These are phyloP conservation scores for Phallusia fumigata DNA, from an alignment of 23 tunicate genomes.

Conservation along the genomic window DNA sequence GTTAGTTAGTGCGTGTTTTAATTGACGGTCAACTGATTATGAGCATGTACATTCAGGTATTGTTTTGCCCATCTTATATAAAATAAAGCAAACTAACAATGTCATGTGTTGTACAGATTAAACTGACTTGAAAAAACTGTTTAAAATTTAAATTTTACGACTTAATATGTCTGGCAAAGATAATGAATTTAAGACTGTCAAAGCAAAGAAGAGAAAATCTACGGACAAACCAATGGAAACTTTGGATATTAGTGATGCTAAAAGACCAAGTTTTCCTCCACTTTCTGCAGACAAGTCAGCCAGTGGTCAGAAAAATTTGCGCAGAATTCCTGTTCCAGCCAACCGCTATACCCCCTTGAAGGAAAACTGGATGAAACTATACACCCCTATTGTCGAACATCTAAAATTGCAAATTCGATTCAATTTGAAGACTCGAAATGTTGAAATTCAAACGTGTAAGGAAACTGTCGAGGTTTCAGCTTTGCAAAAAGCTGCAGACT, in stretches of 20 bases:
- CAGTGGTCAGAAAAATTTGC: constrained; percentile 40
- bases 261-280: constrained; percentile 79
- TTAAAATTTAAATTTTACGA: no score
- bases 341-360: constrained; percentile 93
- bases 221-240: background rate
- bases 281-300: constrained; percentile 32
- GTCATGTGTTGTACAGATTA: no score
- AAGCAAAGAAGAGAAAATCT: constrained; percentile 8
- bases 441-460: constrained; percentile 75
- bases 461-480: constrained; percentile 79
- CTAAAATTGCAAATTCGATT: constrained; percentile 82
- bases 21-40: no score
- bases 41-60: no score
- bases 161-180: background rate
- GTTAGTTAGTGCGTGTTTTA: no score
- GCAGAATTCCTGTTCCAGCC: constrained; percentile 73
- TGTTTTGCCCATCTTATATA: no score
- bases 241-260: constrained; percentile 29
- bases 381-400: constrained; percentile 82
- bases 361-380: constrained; percentile 93
- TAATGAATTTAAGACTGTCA: background rate
- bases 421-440: constrained; percentile 71
- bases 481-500: constrained; percentile 86
- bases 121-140: no score
- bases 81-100: no score